phyloP scores from a whole-genome alignment of 2,888 invertebrate species.

The Achlya flavicornis region DNA sequence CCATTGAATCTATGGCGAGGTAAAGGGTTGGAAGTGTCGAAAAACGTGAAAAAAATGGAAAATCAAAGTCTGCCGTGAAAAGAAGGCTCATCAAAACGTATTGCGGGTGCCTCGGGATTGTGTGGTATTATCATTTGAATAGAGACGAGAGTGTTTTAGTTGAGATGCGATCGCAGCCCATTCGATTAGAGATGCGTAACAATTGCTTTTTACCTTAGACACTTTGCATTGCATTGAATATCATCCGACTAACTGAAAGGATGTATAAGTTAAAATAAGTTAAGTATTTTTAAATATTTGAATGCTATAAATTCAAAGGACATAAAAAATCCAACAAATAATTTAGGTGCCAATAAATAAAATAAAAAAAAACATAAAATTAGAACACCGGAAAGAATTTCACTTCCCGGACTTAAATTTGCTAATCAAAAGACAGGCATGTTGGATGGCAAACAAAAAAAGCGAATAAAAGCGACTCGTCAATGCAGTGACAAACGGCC shows the following conservation, averaged over 20 bases:
- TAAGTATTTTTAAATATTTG: too few relatives aligned
- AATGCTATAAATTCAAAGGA: too few relatives aligned
- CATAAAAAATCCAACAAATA: too few relatives aligned
- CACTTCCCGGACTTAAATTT: conserved; percentile 10
- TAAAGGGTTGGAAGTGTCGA: conserved; percentile 65
- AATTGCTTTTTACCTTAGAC: not conserved
- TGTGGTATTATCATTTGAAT: conserved; percentile 11
- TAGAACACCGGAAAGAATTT: conserved; percentile 11
- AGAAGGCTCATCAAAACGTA: conserved; percentile 40
- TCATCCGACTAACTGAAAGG: too few relatives aligned
- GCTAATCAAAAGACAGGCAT: conserved; percentile 25
- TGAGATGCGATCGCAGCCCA: not conserved
- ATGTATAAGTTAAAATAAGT: too few relatives aligned
- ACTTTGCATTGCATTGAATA: not conserved
- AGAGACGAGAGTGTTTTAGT: not conserved
- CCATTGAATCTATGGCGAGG: conserved; percentile 66
- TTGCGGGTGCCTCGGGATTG: conserved; percentile 18
- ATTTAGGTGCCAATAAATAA: too few relatives aligned
- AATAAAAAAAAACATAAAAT: not conserved
- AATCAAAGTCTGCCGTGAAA: conserved; percentile 54
- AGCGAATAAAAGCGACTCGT: conserved; percentile 53
- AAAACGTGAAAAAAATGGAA: conserved; percentile 60
- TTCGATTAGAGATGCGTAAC: not conserved
- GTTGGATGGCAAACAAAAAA: conserved; percentile 40
- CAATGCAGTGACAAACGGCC: conserved; percentile 71